phyloP scores from a whole-genome alignment of 37 sponge, comb jelly and placozoan species.

The Diacarnus erythraeanus region DNA sequence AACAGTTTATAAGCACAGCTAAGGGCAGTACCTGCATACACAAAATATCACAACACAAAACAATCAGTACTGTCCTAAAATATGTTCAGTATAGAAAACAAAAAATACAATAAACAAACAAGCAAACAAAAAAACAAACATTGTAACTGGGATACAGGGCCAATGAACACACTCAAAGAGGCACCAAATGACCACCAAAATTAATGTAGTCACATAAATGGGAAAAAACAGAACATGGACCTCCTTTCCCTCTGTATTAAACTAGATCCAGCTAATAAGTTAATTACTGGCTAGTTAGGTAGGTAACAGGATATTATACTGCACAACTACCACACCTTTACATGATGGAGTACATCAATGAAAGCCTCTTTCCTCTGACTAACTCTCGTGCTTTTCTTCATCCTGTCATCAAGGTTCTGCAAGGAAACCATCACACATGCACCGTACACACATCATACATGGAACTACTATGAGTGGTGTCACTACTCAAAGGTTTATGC shows the following conservation, averaged over 20 bases:
- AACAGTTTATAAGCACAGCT: conserved; percentile 21
- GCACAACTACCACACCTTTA: conserved; percentile 21
- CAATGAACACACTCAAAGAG: too few relatives aligned
- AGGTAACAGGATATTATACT: background rate
- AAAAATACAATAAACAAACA: conserved; percentile 7
- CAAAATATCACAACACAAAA: background rate
- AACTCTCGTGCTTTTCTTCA: background rate
- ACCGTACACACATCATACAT: too few relatives aligned
- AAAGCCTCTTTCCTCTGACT: conserved; percentile 33
- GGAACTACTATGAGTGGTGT: too few relatives aligned
- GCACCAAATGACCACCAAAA: too few relatives aligned
- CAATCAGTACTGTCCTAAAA: background rate
- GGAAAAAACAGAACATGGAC: too few relatives aligned
- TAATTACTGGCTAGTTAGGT: too few relatives aligned
- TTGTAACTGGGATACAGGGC: too few relatives aligned
- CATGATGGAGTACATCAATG: conserved; percentile 46
- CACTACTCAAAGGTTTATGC: too few relatives aligned
- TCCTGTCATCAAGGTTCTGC: conserved; percentile 21
- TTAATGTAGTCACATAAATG: too few relatives aligned
- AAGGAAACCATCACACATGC: too few relatives aligned
- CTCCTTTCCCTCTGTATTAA: too few relatives aligned
- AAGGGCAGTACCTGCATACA: conserved; percentile 47
- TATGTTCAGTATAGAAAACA: background rate
- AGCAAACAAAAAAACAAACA: conserved; percentile 12
- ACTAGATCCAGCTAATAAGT: too few relatives aligned